Evolutionary conservation across 1,140 invertebrate genomes (phyloP).

Genomic region (Colletes gigas): DNA sequence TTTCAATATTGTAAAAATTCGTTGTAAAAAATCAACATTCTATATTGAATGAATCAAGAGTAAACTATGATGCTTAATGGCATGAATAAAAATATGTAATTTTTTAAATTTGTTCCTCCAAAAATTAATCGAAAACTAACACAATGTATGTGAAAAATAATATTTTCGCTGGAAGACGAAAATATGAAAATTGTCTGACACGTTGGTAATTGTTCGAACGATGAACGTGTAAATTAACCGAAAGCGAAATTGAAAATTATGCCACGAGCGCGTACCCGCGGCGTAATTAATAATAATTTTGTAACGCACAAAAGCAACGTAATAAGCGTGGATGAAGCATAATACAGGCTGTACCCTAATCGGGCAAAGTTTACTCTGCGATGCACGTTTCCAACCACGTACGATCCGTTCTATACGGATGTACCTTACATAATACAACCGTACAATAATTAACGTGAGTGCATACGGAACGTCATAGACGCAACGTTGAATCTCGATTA

Average conservation of each 20-base stretch:
- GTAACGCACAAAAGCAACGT: background rate
- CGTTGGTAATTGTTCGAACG: background rate
- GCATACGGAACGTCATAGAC: conserved; percentile 29
- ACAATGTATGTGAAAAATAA: too few species aligned
- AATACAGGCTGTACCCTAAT: conserved; percentile 13
- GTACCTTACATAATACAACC: conserved; percentile 36
- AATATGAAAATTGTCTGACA: too few species aligned
- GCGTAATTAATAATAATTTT: conserved; percentile 7
- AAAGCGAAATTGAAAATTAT: background rate
- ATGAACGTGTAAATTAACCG: background rate
- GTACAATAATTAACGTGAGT: conserved; percentile 41
- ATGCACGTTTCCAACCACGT: conserved; percentile 34
- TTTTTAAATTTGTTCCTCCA: too few species aligned
- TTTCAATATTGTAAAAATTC: too few species aligned
- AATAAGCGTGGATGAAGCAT: background rate
- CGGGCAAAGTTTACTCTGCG: conserved; percentile 31
- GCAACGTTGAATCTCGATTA: conserved; percentile 39
- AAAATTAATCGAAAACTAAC: too few species aligned
- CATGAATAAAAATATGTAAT: too few species aligned
- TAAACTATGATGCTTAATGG: too few species aligned
- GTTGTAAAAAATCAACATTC: too few species aligned
- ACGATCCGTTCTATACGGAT: background rate
- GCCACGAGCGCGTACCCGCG: too few species aligned
- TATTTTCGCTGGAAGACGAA: too few species aligned
- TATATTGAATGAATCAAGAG: too few species aligned